phyloP scores from a whole-genome alignment of 1,140 invertebrate genomes.

The Leucophenga varia region DNA sequence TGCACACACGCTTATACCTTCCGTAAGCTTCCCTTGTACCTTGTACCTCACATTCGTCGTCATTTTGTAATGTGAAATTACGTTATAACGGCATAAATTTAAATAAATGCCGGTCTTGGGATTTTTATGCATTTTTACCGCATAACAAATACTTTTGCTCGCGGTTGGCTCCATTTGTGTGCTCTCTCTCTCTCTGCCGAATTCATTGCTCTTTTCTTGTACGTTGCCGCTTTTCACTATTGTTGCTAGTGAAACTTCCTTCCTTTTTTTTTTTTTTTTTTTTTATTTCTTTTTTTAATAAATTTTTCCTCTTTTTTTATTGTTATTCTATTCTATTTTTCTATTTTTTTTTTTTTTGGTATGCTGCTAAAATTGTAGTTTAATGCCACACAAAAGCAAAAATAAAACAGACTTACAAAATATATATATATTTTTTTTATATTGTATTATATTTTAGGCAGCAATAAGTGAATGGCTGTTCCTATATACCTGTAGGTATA shows the following conservation, averaged over 20 bases:
- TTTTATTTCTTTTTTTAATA: too few species aligned
- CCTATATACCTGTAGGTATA: too few species aligned
- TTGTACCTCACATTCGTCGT: too few species aligned
- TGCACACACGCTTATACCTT: too few species aligned
- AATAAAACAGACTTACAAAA: too few species aligned
- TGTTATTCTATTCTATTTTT: constrained; percentile 14
- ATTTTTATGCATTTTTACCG: constrained; percentile 57
- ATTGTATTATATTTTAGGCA: too few species aligned
- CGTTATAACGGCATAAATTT: constrained; percentile 56
- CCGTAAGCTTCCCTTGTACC: too few species aligned
- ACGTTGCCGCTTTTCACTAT: constrained; percentile 36
- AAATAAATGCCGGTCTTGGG: constrained; percentile 56
- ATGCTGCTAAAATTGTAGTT: too few species aligned
- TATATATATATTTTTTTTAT: too few species aligned
- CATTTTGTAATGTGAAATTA: constrained; percentile 54
- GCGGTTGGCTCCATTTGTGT: constrained; percentile 38
- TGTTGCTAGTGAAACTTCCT: constrained; percentile 51
- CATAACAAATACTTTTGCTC: constrained; percentile 56
- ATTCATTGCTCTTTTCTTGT: too few species aligned
- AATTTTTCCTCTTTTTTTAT: constrained; percentile 19
- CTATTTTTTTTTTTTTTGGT: neutral
- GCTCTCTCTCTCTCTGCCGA: constrained; percentile 24
- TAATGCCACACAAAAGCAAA: too few species aligned
- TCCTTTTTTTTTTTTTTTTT: constrained; percentile 41
- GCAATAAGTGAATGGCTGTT: too few species aligned